phyloP scores from a whole-genome alignment of 1,140 invertebrate genomes.

The Cotesia glomerata region DNA sequence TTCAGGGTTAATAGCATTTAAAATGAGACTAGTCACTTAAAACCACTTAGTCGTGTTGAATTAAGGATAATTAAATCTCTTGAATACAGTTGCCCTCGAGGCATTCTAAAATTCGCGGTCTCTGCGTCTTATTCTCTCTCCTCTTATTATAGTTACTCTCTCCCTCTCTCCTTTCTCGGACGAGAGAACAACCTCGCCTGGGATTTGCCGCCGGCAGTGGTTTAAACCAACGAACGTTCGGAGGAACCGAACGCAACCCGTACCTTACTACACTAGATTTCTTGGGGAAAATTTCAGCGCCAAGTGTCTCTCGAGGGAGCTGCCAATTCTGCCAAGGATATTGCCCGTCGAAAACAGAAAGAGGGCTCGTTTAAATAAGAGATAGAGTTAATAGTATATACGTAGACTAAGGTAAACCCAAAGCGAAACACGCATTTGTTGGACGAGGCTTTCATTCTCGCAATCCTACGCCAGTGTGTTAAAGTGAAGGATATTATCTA shows the following conservation, averaged over 20 bases:
- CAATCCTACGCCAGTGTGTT: not conserved
- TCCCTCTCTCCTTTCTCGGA: too few species aligned
- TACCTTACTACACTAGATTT: not conserved
- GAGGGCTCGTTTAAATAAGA: not conserved
- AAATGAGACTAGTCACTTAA: not conserved
- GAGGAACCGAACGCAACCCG: not conserved
- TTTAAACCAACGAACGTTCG: not conserved
- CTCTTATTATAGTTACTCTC: not conserved
- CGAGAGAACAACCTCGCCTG: not conserved
- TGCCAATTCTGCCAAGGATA: constrained; percentile 32
- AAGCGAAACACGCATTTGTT: not conserved
- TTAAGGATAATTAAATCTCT: constrained; percentile 6
- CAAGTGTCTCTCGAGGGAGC: constrained; percentile 11
- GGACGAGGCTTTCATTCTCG: not conserved
- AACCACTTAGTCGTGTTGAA: not conserved
- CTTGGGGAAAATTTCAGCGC: not conserved
- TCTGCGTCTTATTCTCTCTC: constrained; percentile 29
- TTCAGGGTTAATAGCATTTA: not conserved
- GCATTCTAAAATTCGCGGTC: not conserved
- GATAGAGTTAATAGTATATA: too few species aligned
- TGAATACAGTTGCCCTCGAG: not conserved
- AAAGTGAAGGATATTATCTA: not conserved
- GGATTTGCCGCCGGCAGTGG: not conserved
- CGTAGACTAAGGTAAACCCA: too few species aligned
- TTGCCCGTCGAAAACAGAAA: not conserved